A percentile compares a stretch with the other conserved stretches of the same genome.
Conservation (phyloP, 2,888 invertebrate genomes). For the Rotaria magnacalcarata region DNA sequence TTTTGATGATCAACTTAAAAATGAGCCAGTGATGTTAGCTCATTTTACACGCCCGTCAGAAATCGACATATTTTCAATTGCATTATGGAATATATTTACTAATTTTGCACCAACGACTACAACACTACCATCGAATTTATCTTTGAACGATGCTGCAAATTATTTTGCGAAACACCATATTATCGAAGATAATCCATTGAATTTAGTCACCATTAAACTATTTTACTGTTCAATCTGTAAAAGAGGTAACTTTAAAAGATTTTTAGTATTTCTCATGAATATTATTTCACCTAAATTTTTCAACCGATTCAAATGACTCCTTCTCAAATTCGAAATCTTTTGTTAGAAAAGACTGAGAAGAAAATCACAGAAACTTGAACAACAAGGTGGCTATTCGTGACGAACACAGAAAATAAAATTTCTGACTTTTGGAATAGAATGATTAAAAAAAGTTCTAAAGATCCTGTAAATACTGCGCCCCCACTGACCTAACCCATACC, state of each 20-base stretch:
- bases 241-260: not conserved
- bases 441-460: no score
- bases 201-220: not conserved
- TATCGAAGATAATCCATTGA: not conserved
- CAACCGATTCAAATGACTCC: no score
- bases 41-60: not conserved
- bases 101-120: not conserved
- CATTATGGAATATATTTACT: not conserved
- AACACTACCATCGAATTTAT: not conserved
- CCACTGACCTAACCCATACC: no score
- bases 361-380: no score
- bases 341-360: no score
- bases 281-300: no score
- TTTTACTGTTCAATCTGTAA: not conserved
- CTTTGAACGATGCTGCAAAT: not conserved
- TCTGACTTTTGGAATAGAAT: no score
- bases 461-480: no score
- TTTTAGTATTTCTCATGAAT: no score
- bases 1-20: not conserved
- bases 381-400: no score
- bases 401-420: no score
- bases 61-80: not conserved
- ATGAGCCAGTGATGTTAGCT: not conserved
- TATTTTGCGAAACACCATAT: not conserved
- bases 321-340: no score